Conservation (phyloP, 2,888 invertebrate species). For the Metacarcinus magister region DNA sequence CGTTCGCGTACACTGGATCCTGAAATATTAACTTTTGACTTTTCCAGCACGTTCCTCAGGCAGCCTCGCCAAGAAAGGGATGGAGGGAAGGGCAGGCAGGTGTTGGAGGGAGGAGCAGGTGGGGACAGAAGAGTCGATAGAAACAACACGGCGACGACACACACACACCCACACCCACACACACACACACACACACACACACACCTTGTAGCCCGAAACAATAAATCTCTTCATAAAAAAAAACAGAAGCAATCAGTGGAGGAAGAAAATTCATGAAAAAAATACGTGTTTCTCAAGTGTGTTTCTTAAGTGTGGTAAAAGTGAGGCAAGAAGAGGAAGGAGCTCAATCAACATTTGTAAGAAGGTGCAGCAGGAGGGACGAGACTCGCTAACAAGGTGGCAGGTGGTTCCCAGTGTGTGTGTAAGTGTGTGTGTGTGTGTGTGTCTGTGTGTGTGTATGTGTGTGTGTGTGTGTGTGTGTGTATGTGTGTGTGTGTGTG, state of each 20-base stretch:
- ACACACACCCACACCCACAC: slow-evolving; percentile 48
- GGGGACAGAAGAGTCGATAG: not conserved
- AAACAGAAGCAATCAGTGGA: not conserved
- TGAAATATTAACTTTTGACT: not conserved
- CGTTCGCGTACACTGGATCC: not conserved
- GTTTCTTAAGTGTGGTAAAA: slow-evolving; percentile 33
- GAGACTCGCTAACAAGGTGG: not conserved
- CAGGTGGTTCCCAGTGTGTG: not conserved
- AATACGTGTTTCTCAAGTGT: not conserved
- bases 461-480: slow-evolving; percentile 66
- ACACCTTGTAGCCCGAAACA: not conserved
- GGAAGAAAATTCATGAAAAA: not conserved
- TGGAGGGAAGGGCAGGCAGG: not conserved
- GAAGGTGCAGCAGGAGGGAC: not conserved
- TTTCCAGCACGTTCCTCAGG: not conserved
- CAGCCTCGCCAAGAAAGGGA: not conserved
- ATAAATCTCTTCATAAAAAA: not conserved
- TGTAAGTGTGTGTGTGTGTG: slow-evolving; percentile 64
- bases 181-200: slow-evolving; percentile 49
- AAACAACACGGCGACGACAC: not conserved
- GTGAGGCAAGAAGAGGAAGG: not conserved
- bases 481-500: slow-evolving; percentile 57
- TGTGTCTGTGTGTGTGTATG: slow-evolving; percentile 66
- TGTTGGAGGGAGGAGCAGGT: not conserved
- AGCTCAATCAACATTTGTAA: not conserved